A percentile compares a stretch with the other conserved stretches of the same genome.
phyloP scores from a whole-genome alignment of 2,888 invertebrate genomes.

The Diploptera punctata region DNA sequence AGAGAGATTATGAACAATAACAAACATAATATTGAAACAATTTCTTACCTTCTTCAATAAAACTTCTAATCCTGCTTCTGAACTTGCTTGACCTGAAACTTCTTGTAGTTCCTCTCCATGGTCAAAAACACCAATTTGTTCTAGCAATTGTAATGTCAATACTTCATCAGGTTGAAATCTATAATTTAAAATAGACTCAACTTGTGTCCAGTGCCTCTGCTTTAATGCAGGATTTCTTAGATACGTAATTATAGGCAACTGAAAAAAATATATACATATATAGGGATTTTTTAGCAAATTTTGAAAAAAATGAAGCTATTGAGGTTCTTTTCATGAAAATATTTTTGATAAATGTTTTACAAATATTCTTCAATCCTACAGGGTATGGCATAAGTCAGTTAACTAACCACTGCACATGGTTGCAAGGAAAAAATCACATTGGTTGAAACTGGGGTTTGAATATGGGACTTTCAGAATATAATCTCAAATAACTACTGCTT shows the following conservation, averaged over 20 bases:
- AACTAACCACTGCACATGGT: too few species aligned
- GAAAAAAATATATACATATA: not conserved
- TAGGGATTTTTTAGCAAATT: too few species aligned
- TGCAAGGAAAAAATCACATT: too few species aligned
- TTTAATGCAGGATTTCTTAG: slow-evolving; percentile 81
- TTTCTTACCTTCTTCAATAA: slow-evolving; percentile 73
- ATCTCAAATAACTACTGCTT: too few species aligned
- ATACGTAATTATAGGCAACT: slow-evolving; percentile 76
- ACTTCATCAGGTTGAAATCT: slow-evolving; percentile 73
- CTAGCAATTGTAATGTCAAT: slow-evolving; percentile 71
- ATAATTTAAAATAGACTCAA: slow-evolving; percentile 75
- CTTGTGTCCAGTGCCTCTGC: slow-evolving; percentile 83
- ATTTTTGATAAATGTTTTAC: too few species aligned
- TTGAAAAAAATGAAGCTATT: too few species aligned
- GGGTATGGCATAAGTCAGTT: too few species aligned
- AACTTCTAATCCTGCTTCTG: slow-evolving; percentile 82
- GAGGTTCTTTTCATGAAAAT: too few species aligned
- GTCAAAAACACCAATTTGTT: slow-evolving; percentile 76
- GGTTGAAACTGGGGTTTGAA: too few species aligned
- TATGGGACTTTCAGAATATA: too few species aligned
- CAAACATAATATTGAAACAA: not conserved
- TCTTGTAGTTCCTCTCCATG: slow-evolving; percentile 79
- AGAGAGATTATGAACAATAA: too few species aligned
- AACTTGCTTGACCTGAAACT: slow-evolving; percentile 86
- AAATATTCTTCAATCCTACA: too few species aligned